Conservation (phyloP, 2,888 invertebrate species). For the Phengaris alcon region DNA sequence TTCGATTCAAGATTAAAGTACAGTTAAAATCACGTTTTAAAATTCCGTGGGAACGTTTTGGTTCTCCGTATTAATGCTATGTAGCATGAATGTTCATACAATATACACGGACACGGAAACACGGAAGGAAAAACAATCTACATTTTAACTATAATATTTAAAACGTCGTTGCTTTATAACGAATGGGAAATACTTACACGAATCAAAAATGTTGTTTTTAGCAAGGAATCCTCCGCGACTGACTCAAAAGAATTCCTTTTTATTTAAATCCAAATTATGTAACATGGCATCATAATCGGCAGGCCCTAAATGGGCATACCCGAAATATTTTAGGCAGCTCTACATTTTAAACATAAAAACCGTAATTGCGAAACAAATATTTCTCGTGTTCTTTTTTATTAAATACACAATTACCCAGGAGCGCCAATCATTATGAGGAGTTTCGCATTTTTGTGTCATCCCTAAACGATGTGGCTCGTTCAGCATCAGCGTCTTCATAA, state of each 20-base stretch:
- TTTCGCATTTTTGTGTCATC: constrained; percentile 52
- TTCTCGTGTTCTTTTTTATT: constrained; percentile 50
- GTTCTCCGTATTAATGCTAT: not conserved
- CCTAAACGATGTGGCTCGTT: constrained; percentile 41
- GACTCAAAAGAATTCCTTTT: constrained; percentile 4
- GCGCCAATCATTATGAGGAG: constrained; percentile 54
- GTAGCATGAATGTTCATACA: not conserved
- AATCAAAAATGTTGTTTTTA: not conserved
- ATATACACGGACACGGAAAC: no score
- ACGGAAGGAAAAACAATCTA: no score
- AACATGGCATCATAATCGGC: constrained; percentile 19
- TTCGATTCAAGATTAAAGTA: constrained; percentile 1
- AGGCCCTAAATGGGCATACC: constrained; percentile 32
- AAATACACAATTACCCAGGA: constrained; percentile 56
- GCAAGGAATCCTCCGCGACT: not conserved
- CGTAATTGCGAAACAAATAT: constrained; percentile 55
- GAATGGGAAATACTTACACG: not conserved
- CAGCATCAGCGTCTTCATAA: not conserved
- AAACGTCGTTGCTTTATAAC: not conserved
- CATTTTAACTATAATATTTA: no score
- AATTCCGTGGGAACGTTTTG: constrained; percentile 16
- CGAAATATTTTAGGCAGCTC: constrained; percentile 42
- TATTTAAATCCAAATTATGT: constrained; percentile 6
- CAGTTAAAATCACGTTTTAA: not conserved
- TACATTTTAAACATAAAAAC: constrained; percentile 46